phyloP scores from a whole-genome alignment of 2,888 invertebrate genomes.

The Gisinianus flammeolus region DNA sequence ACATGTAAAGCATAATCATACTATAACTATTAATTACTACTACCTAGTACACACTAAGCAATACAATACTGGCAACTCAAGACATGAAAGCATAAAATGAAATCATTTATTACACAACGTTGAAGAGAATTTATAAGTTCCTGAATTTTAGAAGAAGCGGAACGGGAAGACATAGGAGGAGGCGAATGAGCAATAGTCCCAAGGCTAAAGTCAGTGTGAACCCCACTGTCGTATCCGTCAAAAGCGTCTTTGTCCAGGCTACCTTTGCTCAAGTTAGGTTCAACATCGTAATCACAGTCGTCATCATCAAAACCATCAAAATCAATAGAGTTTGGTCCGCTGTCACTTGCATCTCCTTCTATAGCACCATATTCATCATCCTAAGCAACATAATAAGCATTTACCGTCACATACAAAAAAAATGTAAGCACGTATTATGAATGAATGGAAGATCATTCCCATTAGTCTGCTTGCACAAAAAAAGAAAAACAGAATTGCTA shows the following conservation, averaged over 20 bases:
- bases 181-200: constrained; percentile 53
- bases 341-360: constrained; percentile 41
- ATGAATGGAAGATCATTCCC: neutral
- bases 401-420: constrained; percentile 60
- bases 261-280: constrained; percentile 32
- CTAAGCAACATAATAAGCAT: constrained; percentile 44
- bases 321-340: constrained; percentile 42
- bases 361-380: constrained; percentile 39
- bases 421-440: too few species aligned
- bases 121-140: constrained; percentile 55
- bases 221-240: constrained; percentile 56
- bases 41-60: too few species aligned
- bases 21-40: too few species aligned
- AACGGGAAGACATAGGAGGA: constrained; percentile 50
- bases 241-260: constrained; percentile 42
- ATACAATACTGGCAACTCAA: too few species aligned
- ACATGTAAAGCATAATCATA: too few species aligned
- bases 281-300: constrained; percentile 49
- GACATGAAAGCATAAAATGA: too few species aligned
- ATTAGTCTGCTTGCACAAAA: too few species aligned
- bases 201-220: constrained; percentile 56
- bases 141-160: constrained; percentile 57
- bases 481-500: too few species aligned
- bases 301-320: constrained; percentile 40
- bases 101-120: too few species aligned